These are phyloP conservation scores for Ladona fulva DNA, from an alignment of 1,140 invertebrate genomes.

Conservation along the genomic window DNA sequence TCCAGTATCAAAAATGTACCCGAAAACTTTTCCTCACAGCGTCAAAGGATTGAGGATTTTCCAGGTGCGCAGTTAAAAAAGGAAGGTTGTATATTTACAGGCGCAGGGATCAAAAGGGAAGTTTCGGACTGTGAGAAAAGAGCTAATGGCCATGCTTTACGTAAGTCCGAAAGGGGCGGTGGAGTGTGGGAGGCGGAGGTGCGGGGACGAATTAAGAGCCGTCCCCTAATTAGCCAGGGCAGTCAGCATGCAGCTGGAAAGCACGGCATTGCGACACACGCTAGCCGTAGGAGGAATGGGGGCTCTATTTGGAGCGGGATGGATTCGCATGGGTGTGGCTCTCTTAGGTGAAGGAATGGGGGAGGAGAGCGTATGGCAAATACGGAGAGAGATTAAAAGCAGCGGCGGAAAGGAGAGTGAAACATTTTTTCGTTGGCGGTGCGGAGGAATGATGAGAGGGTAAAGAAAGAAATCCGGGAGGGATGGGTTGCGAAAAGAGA, in stretches of 20 bases:
- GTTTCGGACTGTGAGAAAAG: not conserved
- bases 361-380: not conserved
- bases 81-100: too few relatives aligned
- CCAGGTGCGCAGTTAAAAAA: too few relatives aligned
- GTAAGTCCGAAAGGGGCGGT: not conserved
- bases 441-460: not conserved
- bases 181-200: not conserved
- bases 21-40: not conserved
- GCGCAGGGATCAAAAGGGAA: too few relatives aligned
- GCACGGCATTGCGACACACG: not conserved
- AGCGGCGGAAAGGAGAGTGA: not conserved
- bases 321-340: not conserved
- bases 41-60: too few relatives aligned
- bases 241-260: not conserved
- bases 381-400: not conserved
- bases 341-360: not conserved
- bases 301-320: not conserved
- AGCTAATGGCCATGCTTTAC: not conserved
- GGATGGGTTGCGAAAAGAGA: not conserved
- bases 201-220: not conserved
- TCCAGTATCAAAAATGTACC: not conserved
- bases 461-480: not conserved
- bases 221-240: slow-evolving; percentile 1
- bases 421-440: not conserved
- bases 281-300: not conserved